Evolutionary conservation across 2,888 invertebrate species (phyloP).

Genomic region (Phyllotreta striolata): DNA sequence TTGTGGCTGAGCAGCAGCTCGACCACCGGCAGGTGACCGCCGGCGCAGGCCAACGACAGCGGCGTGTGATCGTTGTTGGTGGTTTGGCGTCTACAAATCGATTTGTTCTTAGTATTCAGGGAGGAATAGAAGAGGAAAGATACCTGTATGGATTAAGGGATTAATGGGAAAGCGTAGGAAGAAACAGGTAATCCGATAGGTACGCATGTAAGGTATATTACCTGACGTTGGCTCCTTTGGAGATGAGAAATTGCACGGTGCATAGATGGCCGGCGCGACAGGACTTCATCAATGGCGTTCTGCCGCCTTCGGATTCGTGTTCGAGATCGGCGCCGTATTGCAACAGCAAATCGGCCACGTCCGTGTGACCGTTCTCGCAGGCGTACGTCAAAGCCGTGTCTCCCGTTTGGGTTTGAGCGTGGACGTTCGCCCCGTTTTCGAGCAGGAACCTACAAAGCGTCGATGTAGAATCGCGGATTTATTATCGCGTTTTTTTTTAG

Average conservation of each 20-base stretch:
- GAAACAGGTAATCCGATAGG: too few species aligned
- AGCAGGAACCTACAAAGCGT: conserved; percentile 69
- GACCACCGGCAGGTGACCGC: conserved; percentile 93
- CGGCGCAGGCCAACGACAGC: conserved; percentile 94
- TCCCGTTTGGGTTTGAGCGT: conserved; percentile 88
- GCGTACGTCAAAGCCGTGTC: conserved; percentile 85
- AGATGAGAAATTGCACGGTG: conserved; percentile 94
- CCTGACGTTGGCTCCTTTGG: conserved; percentile 65
- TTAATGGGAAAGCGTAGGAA: too few species aligned
- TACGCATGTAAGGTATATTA: too few species aligned
- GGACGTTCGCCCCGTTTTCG: conserved; percentile 87
- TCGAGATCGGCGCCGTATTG: conserved; percentile 92
- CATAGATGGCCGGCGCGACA: conserved; percentile 95
- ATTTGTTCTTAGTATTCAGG: not conserved
- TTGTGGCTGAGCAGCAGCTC: conserved; percentile 90
- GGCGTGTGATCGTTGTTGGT: conserved; percentile 98
- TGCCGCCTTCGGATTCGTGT: conserved; percentile 93
- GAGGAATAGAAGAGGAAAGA: not conserved
- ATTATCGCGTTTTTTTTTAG: not conserved
- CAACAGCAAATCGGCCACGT: conserved; percentile 91
- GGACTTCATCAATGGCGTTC: conserved; percentile 98
- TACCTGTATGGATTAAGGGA: too few species aligned
- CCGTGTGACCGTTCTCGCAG: conserved; percentile 98
- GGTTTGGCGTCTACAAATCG: conserved; percentile 75
- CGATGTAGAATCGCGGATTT: not conserved